Percentiles rank a stretch among this genome's conserved stretches.
phyloP scores from a whole-genome alignment of 2,888 invertebrate species.

The Chrysolina oricalcia region DNA sequence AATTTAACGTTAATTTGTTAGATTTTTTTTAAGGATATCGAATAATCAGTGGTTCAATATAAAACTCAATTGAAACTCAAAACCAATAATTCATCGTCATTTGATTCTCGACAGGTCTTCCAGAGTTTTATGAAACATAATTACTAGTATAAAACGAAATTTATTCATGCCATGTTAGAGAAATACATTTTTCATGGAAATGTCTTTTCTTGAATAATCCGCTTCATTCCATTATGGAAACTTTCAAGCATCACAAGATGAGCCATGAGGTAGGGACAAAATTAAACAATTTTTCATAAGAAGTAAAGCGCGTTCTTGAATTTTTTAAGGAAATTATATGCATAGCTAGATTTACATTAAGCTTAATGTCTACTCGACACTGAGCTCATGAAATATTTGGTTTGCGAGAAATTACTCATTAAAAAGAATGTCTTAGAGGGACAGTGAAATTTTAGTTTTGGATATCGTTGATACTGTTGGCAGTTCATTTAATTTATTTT shows the following conservation, averaged over 20 bases:
- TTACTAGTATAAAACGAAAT: neutral
- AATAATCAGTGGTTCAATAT: too few species aligned
- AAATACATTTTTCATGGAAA: conserved; percentile 15
- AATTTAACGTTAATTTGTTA: too few species aligned
- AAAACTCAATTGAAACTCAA: too few species aligned
- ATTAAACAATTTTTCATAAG: conserved; percentile 1
- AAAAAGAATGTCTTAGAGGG: too few species aligned
- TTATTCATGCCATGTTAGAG: neutral
- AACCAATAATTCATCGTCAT: too few species aligned
- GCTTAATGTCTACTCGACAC: neutral
- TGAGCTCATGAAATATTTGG: too few species aligned
- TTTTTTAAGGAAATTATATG: neutral
- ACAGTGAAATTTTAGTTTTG: too few species aligned
- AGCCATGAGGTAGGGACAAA: neutral
- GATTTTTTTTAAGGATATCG: too few species aligned
- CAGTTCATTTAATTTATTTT: too few species aligned
- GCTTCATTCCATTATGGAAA: neutral
- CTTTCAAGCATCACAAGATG: neutral
- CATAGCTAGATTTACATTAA: neutral
- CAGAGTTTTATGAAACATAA: neutral
- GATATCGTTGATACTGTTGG: too few species aligned
- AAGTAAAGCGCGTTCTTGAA: neutral
- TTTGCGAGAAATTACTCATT: too few species aligned
- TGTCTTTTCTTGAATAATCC: neutral
- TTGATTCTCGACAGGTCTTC: neutral